Base-by-base conservation (phyloP, 1,140 invertebrate genomes). In the Ptiloglossa arizonensis region DNA sequence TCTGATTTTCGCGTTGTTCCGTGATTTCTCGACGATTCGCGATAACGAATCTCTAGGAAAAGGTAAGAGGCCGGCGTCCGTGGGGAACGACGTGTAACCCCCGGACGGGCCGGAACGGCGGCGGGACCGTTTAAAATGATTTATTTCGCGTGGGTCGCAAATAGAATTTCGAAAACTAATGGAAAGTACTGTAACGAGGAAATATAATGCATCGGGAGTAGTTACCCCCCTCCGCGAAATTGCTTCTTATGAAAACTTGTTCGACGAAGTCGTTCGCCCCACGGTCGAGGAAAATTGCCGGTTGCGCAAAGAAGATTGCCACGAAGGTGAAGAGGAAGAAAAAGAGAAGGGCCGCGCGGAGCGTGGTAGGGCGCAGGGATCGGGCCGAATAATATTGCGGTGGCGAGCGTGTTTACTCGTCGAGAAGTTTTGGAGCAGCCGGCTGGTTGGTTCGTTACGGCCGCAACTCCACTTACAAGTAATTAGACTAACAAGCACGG, bases 161-260 rank as follows among this genome's bases (percentile, higher is more conserved):
- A 76, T 59, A 59, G 54, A 69, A 76, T 76, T 50, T 56, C 11
- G 66, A 32, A 46, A 22, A 60, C 57, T 52, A 64, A 80, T 56
- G 78, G 64, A 50, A 68, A 50, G 64, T 44, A 67, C 70, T 50
- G 63, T 71, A 77, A 77, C 79, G 38, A 77, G 67, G 60, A 75
- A 56, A 77, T 78, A 78, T 54, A 59, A 77, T 69, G 66, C 81
- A 75, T 74, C 38, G 59, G 60, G 64, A 84, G 75, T 82, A 87
- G 85, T 87, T 86, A 83, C 83, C 70, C 63, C 29, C 79, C 54
- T 3, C 11, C 29, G 52, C 79, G 80, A 89, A 89, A 91, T 91
- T 90, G 85, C 87, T 87, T 90, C 86, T 90, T 90, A 89, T 88
- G 88, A 87, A 90, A 90, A 91, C 85, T 90, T 87, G 71, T 71